Evolutionary conservation across 2,113 vertebrate genomes (phyloP).

Genomic region (Catharus bicknelli): DNA sequence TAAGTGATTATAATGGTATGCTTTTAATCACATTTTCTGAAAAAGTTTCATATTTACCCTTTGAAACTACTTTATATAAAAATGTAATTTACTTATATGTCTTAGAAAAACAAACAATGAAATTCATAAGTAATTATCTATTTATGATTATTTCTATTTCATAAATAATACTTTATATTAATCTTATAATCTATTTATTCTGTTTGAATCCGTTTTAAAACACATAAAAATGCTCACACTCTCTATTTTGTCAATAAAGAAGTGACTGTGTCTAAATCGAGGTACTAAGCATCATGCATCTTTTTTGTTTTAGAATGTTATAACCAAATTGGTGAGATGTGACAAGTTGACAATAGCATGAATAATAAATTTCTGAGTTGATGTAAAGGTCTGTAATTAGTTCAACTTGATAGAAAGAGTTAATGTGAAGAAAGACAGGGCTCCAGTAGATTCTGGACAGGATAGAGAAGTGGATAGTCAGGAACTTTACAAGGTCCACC

Average conservation of each 20-base stretch:
- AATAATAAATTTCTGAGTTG: accelerated
- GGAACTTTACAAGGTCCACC: neutral
- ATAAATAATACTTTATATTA: neutral
- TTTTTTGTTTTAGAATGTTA: neutral
- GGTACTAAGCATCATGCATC: neutral
- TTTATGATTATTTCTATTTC: neutral
- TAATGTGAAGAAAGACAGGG: neutral
- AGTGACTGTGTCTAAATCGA: accelerated
- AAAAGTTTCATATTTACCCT: neutral
- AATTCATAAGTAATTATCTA: neutral
- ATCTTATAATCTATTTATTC: neutral
- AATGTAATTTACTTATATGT: neutral
- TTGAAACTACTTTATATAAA: neutral
- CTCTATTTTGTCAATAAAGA: neutral
- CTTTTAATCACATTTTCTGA: neutral
- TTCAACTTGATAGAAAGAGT: neutral
- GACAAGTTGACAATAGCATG: neutral
- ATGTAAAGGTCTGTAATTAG: neutral
- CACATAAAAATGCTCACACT: neutral
- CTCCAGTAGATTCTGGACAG: neutral
- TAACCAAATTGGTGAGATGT: neutral
- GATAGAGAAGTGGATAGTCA: neutral
- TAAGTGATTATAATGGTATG: neutral
- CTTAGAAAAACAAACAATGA: neutral
- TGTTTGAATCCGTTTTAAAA: neutral